A percentile compares a stretch with the other conserved stretches of the same genome.
Conservation (phyloP, 2,888 invertebrate species). For the Sphecodes monilicornis region DNA sequence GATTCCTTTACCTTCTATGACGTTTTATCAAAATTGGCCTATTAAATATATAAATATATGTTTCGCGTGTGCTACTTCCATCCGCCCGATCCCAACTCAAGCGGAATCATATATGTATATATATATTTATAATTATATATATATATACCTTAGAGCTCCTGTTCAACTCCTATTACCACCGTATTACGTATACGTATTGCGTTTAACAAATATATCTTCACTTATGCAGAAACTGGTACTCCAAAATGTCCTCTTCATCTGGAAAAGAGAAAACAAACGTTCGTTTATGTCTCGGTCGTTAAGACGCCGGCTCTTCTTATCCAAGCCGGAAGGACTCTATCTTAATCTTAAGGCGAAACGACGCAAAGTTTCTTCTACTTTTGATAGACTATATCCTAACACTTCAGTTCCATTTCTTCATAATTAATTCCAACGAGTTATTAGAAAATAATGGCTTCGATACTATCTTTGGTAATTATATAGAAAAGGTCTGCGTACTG, state of each 20-base stretch:
- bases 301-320: not conserved
- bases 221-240: constrained; percentile 85
- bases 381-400: not conserved
- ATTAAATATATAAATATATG: constrained; percentile 80
- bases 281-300: constrained; percentile 40
- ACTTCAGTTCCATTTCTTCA: not conserved
- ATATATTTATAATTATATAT: constrained; percentile 9
- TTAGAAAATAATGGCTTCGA: not conserved
- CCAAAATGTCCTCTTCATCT: constrained; percentile 85
- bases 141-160: constrained; percentile 62
- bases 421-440: not conserved
- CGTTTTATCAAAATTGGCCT: constrained; percentile 79
- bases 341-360: not conserved
- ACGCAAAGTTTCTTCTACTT: not conserved
- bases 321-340: constrained; percentile 46
- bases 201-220: constrained; percentile 77
- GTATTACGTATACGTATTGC: constrained; percentile 72
- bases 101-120: constrained; percentile 48
- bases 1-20: constrained; percentile 71
- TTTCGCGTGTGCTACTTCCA: constrained; percentile 67
- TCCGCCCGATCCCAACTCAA: constrained; percentile 59
- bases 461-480: not conserved
- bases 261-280: constrained; percentile 72
- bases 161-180: constrained; percentile 66
- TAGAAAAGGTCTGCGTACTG: too few relatives aligned